phyloP scores from a whole-genome alignment of 2,888 invertebrate genomes.

The Pheosia gnoma region DNA sequence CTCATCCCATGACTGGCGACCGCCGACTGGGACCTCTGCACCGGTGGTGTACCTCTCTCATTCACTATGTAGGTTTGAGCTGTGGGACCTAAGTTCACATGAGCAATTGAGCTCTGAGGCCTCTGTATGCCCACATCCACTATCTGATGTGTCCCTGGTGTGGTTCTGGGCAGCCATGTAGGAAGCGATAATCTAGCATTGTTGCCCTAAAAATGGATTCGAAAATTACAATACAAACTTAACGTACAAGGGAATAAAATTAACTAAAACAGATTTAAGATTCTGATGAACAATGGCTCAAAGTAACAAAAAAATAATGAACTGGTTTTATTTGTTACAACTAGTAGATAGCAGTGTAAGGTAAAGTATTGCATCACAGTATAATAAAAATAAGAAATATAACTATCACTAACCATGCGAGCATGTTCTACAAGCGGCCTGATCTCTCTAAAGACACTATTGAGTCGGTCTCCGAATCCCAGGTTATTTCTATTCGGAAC shows the following conservation, averaged over 20 bases:
- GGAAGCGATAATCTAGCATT: conserved; percentile 74
- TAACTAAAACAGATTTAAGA: not conserved
- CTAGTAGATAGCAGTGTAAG: conserved; percentile 1
- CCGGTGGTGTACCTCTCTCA: conserved; percentile 56
- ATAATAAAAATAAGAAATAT: conserved; percentile 11
- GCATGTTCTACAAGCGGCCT: conserved; percentile 87
- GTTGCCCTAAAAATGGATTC: conserved; percentile 59
- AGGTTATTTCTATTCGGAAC: conserved; percentile 63
- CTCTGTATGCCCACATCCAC: conserved; percentile 60
- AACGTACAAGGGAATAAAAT: not conserved
- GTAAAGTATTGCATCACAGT: conserved; percentile 36
- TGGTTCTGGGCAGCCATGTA: conserved; percentile 73
- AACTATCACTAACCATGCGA: conserved; percentile 68
- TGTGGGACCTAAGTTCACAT: conserved; percentile 62
- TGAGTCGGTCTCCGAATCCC: conserved; percentile 74
- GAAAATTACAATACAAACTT: too few relatives aligned
- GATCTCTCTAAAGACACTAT: conserved; percentile 84
- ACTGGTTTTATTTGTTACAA: conserved; percentile 20
- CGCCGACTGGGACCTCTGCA: conserved; percentile 52
- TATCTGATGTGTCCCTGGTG: conserved; percentile 65
- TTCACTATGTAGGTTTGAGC: conserved; percentile 67
- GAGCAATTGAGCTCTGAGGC: conserved; percentile 75
- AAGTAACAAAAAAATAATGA: conserved; percentile 11
- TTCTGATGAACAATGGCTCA: not conserved
- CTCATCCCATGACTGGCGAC: conserved; percentile 50